These are phyloP conservation scores for Drosophila mayaguana DNA, from an alignment of 2,888 invertebrate genomes.

Conservation along the genomic window DNA sequence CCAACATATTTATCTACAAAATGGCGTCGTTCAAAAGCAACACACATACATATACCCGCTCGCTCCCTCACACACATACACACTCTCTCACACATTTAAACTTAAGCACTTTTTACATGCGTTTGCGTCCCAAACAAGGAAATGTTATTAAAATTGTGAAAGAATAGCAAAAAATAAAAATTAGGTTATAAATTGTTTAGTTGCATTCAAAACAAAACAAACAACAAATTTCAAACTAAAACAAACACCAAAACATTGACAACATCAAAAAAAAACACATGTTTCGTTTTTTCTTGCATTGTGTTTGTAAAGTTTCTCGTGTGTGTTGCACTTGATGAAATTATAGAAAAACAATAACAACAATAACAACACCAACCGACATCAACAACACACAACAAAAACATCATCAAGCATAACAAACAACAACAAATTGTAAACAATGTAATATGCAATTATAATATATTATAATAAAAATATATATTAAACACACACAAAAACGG, in stretches of 20 bases:
- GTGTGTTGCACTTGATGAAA: constrained; percentile 50
- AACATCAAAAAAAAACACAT: constrained; percentile 10
- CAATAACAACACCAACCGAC: constrained; percentile 4
- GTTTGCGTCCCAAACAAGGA: constrained; percentile 58
- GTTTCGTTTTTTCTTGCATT: constrained; percentile 46
- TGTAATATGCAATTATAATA: constrained; percentile 57
- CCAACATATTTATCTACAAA: constrained; percentile 45
- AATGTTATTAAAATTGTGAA: constrained; percentile 54
- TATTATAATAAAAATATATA: constrained; percentile 40
- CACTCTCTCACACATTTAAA: constrained; percentile 16
- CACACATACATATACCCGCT: constrained; percentile 31
- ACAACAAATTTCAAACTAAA: constrained; percentile 21
- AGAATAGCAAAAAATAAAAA: constrained; percentile 48
- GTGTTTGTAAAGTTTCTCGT: constrained; percentile 60
- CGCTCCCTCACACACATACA: constrained; percentile 9
- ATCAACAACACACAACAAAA: constrained; percentile 2
- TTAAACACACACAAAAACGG: constrained; percentile 27
- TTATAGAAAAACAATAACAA: constrained; percentile 35
- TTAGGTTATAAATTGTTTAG: constrained; percentile 56
- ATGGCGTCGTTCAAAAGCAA: constrained; percentile 71
- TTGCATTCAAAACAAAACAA: constrained; percentile 40
- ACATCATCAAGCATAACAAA: constrained; percentile 21
- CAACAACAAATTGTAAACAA: constrained; percentile 54
- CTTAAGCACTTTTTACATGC: constrained; percentile 62
- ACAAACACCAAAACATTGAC: constrained; percentile 46